Evolutionary conservation across 2,113 vertebrate genomes (phyloP).

Genomic region (Melanotaenia duboulayi): DNA sequence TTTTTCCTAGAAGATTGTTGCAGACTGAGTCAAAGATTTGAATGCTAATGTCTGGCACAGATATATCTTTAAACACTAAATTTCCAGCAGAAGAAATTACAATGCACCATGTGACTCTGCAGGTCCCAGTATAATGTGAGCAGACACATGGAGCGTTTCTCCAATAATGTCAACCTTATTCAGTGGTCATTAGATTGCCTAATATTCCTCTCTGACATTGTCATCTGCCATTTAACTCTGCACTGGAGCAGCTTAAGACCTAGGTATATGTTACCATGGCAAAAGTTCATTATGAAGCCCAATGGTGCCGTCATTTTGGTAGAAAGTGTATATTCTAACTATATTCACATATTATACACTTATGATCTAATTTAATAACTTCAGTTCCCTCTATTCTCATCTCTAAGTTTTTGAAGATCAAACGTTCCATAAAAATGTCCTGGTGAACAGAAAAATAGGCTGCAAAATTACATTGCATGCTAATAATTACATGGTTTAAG

Average conservation of each 20-base stretch:
- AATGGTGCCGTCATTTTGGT: not conserved
- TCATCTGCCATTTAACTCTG: conserved; percentile 30
- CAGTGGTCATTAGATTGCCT: conserved; percentile 17
- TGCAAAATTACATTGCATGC: too few relatives aligned
- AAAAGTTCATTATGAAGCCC: conserved; percentile 57
- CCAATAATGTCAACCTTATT: conserved; percentile 33
- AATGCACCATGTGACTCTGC: not conserved
- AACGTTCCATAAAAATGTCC: not conserved
- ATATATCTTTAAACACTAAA: conserved; percentile 2
- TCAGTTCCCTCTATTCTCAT: not conserved
- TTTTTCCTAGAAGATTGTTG: not conserved
- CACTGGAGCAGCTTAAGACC: not conserved
- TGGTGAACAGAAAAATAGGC: not conserved
- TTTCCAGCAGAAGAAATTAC: conserved; percentile 19
- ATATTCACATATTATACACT: conserved; percentile 6
- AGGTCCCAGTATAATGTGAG: conserved; percentile 15
- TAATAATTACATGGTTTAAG: too few relatives aligned
- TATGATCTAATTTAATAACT: not conserved
- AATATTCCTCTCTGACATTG: conserved; percentile 16
- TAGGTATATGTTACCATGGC: conserved; percentile 59
- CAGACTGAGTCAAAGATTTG: not conserved
- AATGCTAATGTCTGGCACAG: conserved; percentile 9
- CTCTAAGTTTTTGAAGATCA: not conserved
- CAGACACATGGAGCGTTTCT: conserved; percentile 6
- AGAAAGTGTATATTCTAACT: conserved; percentile 9